Conservation (phyloP, 2,888 invertebrate species). For the Leptopterna dolabrata region DNA sequence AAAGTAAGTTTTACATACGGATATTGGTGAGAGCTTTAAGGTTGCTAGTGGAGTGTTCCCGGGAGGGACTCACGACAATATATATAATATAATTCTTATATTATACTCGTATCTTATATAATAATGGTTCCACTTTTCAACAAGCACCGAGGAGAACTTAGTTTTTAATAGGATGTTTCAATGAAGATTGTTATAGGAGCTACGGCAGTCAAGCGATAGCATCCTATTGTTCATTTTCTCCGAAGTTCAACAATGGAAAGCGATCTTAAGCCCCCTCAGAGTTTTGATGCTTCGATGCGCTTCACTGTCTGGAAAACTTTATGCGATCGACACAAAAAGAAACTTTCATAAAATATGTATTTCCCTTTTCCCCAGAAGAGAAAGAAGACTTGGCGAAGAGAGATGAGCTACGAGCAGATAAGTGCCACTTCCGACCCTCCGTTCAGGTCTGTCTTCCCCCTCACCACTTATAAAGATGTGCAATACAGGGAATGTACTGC, state of each 20-base stretch:
- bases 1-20: no score
- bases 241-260: not conserved
- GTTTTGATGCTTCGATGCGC: not conserved
- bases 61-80: no score
- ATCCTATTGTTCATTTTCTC: not conserved
- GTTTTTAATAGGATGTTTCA: no score
- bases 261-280: not conserved
- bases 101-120: no score
- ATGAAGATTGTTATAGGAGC: not conserved
- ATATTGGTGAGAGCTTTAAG: no score
- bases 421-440: conserved; percentile 44
- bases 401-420: conserved; percentile 55
- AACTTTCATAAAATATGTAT: conserved; percentile 50
- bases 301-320: not conserved
- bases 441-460: not conserved
- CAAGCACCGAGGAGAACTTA: no score
- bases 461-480: conserved; percentile 53
- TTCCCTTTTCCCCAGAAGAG: not conserved
- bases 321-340: conserved; percentile 7
- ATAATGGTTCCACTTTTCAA: no score
- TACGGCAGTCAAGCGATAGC: not conserved
- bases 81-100: no score
- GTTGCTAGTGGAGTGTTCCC: no score
- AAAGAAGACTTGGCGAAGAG: conserved; percentile 26
- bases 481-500: conserved; percentile 54